A percentile compares a stretch with the other conserved stretches of the same genome.
Evolutionary conservation across 2,797 vertebrate species (phyloP).

Genomic region (Chelon auratus): DNA sequence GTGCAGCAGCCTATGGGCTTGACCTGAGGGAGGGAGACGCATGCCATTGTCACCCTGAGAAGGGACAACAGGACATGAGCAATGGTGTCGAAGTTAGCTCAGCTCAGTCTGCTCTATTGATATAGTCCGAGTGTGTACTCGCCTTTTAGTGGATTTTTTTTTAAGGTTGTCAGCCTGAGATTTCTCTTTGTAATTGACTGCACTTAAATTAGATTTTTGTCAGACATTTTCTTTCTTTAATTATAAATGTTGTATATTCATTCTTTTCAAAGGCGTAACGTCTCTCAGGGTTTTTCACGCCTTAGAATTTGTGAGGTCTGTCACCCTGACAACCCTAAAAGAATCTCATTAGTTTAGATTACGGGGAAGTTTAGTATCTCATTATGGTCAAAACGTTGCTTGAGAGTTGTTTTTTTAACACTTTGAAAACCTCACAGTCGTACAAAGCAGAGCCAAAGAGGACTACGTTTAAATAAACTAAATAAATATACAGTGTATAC

Average conservation of each 20-base stretch:
- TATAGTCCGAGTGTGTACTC: neutral
- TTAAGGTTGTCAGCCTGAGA: neutral
- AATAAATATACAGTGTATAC: no score
- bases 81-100: conserved; percentile 27
- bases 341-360: conserved; percentile 47
- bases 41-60: conserved; percentile 46
- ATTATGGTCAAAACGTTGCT: conserved; percentile 2
- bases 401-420: conserved; percentile 10
- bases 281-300: conserved; percentile 14
- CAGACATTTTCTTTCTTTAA: conserved; percentile 3
- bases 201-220: neutral
- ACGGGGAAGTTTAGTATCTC: conserved; percentile 14
- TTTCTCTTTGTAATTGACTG: conserved; percentile 1
- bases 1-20: conserved; percentile 68
- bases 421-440: neutral
- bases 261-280: conserved; percentile 13
- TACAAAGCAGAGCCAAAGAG: neutral
- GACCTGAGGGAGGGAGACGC: conserved; percentile 58
- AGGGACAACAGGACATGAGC: conserved; percentile 37
- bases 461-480: neutral
- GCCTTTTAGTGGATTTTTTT: conserved; percentile 3
- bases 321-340: conserved; percentile 36
- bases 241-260: neutral
- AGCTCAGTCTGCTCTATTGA: conserved; percentile 10
- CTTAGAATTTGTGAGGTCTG: conserved; percentile 3